A percentile compares a stretch with the other conserved stretches of the same genome.
phyloP scores from a whole-genome alignment of 2,888 invertebrate species.

The Bibio marci region DNA sequence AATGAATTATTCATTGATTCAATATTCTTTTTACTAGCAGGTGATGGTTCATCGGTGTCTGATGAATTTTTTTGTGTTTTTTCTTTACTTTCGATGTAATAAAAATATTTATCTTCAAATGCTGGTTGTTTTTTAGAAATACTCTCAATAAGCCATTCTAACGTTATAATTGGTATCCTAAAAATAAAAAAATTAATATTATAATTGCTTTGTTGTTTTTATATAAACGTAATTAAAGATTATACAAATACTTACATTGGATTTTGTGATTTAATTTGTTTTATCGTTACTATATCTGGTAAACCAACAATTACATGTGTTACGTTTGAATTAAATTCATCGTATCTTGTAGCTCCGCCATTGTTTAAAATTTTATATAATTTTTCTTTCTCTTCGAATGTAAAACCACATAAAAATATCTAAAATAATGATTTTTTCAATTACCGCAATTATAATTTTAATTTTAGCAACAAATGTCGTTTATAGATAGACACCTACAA shows the following conservation, averaged over 20 bases:
- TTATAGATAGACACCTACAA: too few relatives aligned
- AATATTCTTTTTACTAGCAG: constrained; percentile 38
- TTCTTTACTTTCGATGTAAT: constrained; percentile 14
- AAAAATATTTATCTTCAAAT: constrained; percentile 32
- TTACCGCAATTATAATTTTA: too few relatives aligned
- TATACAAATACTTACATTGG: constrained; percentile 9
- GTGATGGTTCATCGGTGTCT: constrained; percentile 34
- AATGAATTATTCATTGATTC: constrained; percentile 27
- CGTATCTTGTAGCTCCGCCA: constrained; percentile 70
- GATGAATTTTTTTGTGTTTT: constrained; percentile 15
- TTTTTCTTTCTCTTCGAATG: constrained; percentile 43
- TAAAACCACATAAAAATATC: constrained; percentile 54
- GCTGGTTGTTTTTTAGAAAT: constrained; percentile 40
- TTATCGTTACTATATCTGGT: constrained; percentile 31
- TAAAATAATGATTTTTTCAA: constrained; percentile 18
- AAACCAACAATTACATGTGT: constrained; percentile 69
- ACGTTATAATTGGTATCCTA: constrained; percentile 43
- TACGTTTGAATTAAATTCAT: constrained; percentile 53
- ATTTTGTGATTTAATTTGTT: constrained; percentile 20
- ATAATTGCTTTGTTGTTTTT: too few relatives aligned
- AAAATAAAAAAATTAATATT: too few relatives aligned
- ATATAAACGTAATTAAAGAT: neutral
- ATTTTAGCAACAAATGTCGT: too few relatives aligned
- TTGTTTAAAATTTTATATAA: constrained; percentile 50
- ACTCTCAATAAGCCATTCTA: constrained; percentile 63